A percentile compares a stretch with the other conserved stretches of the same genome.
Conservation (phyloP, 2,113 vertebrate genomes). For the Leuciscus idus region DNA sequence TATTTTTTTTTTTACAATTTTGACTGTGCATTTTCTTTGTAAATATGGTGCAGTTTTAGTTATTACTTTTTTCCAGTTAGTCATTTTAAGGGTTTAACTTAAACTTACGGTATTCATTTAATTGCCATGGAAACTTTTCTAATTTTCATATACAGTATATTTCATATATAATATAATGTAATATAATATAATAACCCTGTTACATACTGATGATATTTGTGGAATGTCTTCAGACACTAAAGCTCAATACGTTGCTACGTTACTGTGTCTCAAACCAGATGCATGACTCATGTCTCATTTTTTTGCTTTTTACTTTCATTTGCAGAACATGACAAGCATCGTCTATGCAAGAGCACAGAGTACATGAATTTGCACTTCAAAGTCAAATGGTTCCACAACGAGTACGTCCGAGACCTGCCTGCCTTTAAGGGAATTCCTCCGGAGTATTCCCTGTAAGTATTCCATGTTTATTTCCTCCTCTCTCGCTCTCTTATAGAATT, state of each 20-base stretch:
- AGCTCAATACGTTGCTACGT: neutral
- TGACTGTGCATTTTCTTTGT: no score
- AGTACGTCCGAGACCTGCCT: slow-evolving; percentile 92
- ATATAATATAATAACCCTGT: no score
- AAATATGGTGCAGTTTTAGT: no score
- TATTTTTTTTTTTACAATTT: no score
- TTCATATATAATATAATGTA: no score
- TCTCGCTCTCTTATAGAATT: neutral
- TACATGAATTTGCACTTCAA: slow-evolving; percentile 99
- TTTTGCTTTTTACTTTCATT: slow-evolving; percentile 69
- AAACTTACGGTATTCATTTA: no score
- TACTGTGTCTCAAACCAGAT: neutral
- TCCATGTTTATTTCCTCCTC: neutral
- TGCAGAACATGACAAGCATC: slow-evolving; percentile 95
- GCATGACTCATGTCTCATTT: slow-evolving; percentile 15
- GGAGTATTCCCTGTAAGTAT: slow-evolving; percentile 95
- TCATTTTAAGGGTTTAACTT: no score
- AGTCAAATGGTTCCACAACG: slow-evolving; percentile 99
- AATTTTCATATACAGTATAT: no score
- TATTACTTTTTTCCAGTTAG: no score
- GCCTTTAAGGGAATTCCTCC: slow-evolving; percentile 90
- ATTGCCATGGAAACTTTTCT: no score
- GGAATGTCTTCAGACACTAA: neutral
- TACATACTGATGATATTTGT: neutral
- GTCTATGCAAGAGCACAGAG: slow-evolving; percentile 98